Evolutionary conservation across 1,140 invertebrate species (phyloP), one percentile per base, ranked within the genome.

Genomic region (Helicorthomorpha holstii): DNA sequence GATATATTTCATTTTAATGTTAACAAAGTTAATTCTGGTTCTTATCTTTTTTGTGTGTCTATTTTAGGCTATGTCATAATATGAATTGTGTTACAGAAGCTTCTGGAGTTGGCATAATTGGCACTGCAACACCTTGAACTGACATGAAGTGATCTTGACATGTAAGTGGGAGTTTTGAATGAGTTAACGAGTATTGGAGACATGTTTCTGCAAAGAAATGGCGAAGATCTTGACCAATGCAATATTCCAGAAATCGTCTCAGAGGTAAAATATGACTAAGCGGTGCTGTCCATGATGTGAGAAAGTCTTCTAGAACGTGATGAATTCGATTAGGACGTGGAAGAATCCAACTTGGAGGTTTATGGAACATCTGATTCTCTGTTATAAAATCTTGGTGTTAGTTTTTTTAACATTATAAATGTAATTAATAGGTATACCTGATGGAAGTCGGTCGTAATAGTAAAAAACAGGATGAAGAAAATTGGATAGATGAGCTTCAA

Each of bases 381-480:
- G n/a, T n/a, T n/a, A n/a, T n/a, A n/a, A n/a, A n/a, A n/a, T n/a
- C n/a, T n/a, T n/a, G n/a, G n/a, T n/a, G n/a, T 14, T 19, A 51
- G 3, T 25, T 48, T 49, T 23, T 16, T 7, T 14, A 7, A 49
- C 21, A 49, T 14, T 49, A 10, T 19, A 49, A 45, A 24, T 2
- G 2, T 10, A 19, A 41, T 16, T 43, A 10, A 1, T 10, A 23
- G 29, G 57, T 57, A 54, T 50, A 70, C 69, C 64, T 63, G 64
- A 64, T 10, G 68, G 69, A 27, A 69, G 47, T 12, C 49, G 57
- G 2, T 63, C 57, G 55, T 67, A 73, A 55, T 65, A 69, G 57
- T 72, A 72, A 21, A 73, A 57, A 2, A 68, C 67, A 10, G 71
- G 71, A 58, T 73, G 71, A 2, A 73, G 61, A 52, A 73, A 73